Base-by-base conservation (phyloP, 2,888 invertebrate genomes). In the Timema cristinae region DNA sequence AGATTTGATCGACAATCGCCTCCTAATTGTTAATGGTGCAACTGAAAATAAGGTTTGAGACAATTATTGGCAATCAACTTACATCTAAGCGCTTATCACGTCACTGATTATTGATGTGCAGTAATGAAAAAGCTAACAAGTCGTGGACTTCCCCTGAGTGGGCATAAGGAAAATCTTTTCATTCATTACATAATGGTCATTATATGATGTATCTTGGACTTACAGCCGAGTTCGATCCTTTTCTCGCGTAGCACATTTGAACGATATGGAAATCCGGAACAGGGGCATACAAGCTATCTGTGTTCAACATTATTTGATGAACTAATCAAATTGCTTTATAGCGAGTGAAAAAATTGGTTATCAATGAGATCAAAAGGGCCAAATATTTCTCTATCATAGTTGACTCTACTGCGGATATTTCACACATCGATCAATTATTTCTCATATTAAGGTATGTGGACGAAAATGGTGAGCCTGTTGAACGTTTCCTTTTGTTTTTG, bases 371-470 rank as follows among this genome's bases (percentile, higher is more conserved):
- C 10, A 67, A 67, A 49, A 5, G 15, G 8, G 50, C 0, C n/a
- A 67, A 67, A n/a, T 50, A 67, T 67, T 67, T 50, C n/a, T 50
- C 67, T 48, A 49, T 50, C 48, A 67, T 67, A 67, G 13, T 67
- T 15, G 67, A 67, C 13, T 49, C 50, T 11, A 67, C 7, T 13
- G n/a, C 13, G 7, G 13, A 13, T 2, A 50, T 67, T 13, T 49
- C 13, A 13, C 67, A 67, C 50, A 67, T 50, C 50, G 49, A 50
- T n/a, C 67, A 67, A 50, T 50, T 67, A n/a, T 49, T 13, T 49
- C 13, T 50, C 13, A 49, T 49, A 67, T 49, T 67, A 67, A 50
- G 50, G 50, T 13, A 50, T 67, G 2, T 15, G 32, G 32, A 67
- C 49, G n/a, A 67, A 67, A 67, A 67, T 50, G 50, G 13, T 10